Base-by-base conservation (phyloP, 2,113 vertebrate genomes). In the Phrynosoma blainvillii region DNA sequence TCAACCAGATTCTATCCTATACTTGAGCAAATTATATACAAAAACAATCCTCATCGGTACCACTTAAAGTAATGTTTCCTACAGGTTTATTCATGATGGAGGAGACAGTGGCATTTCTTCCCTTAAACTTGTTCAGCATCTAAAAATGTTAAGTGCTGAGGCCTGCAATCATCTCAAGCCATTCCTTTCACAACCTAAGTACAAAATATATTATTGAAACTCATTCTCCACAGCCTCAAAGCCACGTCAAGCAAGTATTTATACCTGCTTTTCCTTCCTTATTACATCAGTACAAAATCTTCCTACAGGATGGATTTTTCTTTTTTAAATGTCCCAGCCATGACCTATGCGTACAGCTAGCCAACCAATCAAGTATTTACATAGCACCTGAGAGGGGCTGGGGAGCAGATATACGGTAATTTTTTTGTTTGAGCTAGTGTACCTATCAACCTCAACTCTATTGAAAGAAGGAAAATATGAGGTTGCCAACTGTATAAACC, bases 231-330 rank as follows among this genome's bases (percentile, higher is more conserved):
- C 54, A 66, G 90, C 89, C 73, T 4, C 68, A 82, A 88, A 84
- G 20, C 66, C 70, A 9, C n/a, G n/a, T n/a, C n/a, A n/a, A 93
- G 86, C 18, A 1, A 79, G 84, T 68, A 92, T 93, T 91, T 85
- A 84, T 80, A 91, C 16, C 91, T 47, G 79, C 88, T 88, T 93
- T 96, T 93, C 94, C 90, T 94, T 93, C 91, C 90, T 88, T 82
- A 77, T 87, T 92, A 93, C 92, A 95, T 68, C 56, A 59, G 11
- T 77, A 54, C 89, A 90, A 74, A 89, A 6, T 32, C 88, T 1
- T 86, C 89, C 84, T 82, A 23, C 36, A 36, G 40, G 85, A 82
- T 0, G 70, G 47, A 4, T 9, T 30, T 68, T 70, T 66, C 59
- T 70, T 62, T 59, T 47, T 42, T 40, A 59, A 54, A n/a, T 54